A percentile compares a stretch with the other conserved stretches of the same genome.
Conservation (phyloP, 2,797 vertebrate genomes). For the Epinephelus awoara region DNA sequence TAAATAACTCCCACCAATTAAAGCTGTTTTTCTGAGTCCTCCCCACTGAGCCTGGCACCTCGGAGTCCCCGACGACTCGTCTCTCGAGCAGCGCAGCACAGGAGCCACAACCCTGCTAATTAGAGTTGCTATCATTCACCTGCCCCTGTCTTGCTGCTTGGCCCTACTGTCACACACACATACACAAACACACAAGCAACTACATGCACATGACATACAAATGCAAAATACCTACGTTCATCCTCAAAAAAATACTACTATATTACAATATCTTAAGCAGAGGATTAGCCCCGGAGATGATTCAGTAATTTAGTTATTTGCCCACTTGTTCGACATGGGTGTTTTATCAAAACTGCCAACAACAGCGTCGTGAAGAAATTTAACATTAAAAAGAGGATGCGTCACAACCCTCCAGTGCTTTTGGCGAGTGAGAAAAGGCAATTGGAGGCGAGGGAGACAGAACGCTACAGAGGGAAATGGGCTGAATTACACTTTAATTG, state of each 20-base stretch:
- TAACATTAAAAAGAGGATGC: conserved; percentile 31
- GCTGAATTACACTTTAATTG: conserved; percentile 78
- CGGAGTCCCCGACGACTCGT: conserved; percentile 76
- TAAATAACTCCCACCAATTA: conserved; percentile 87
- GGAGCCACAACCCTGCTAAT: conserved; percentile 83
- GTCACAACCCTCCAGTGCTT: conserved; percentile 52
- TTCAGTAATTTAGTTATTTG: conserved; percentile 48
- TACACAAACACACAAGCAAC: conserved; percentile 10
- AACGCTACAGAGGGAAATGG: conserved; percentile 49
- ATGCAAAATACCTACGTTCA: conserved; percentile 35
- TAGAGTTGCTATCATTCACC: conserved; percentile 82
- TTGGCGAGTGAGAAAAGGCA: conserved; percentile 49
- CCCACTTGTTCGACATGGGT: conserved; percentile 30
- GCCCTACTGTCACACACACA: conserved; percentile 48
- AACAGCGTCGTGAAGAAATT: conserved; percentile 29
- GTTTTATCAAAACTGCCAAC: conserved; percentile 57
- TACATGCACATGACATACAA: conserved; percentile 18
- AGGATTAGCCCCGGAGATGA: conserved; percentile 48
- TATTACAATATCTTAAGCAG: conserved; percentile 18
- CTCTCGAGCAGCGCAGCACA: conserved; percentile 71
- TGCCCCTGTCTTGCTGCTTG: conserved; percentile 70
- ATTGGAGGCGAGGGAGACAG: conserved; percentile 39
- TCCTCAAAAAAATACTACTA: background rate
- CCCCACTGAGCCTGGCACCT: conserved; percentile 78
- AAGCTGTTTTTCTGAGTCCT: conserved; percentile 86